Percentiles rank a stretch among this genome's conserved stretches.
Conservation (phyloP, 2,113 vertebrate genomes). For the Oryctolagus cuniculus region mOryCun1.1 NC_091438.1:80799501-80800000, state of each 20-base stretch:
- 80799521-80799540: background rate
- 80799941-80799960: background rate
- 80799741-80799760: background rate
- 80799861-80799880: background rate
- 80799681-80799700: background rate
- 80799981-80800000: background rate
- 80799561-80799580: background rate
- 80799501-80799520: background rate
- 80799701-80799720: background rate
- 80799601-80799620: conserved; percentile 17
- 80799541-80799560: background rate
- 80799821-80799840: background rate
- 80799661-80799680: background rate
- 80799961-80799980: background rate
- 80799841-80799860: background rate
- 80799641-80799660: background rate
- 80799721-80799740: background rate
- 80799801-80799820: background rate
- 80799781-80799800: background rate
- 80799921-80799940: background rate
- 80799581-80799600: background rate
- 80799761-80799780: background rate
- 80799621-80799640: background rate
- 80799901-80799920: background rate
- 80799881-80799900: background rate